These are phyloP conservation scores for Neria commutata DNA, from an alignment of 2,888 invertebrate species.

Conservation along the genomic window DNA sequence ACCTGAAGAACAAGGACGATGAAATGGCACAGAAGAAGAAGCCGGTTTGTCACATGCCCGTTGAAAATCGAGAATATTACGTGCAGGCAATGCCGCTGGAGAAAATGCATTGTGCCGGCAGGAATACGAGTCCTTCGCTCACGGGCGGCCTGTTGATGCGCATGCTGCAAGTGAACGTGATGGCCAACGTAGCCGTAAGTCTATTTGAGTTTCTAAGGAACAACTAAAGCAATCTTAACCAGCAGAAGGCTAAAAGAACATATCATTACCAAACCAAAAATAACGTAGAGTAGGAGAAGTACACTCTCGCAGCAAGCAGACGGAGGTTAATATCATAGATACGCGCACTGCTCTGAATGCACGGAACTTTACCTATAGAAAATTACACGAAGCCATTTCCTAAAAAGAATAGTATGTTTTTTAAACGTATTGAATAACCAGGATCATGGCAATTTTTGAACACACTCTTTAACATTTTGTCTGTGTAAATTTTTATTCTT, in stretches of 20 bases:
- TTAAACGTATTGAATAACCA: not conserved
- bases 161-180: constrained; percentile 55
- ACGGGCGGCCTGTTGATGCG: constrained; percentile 53
- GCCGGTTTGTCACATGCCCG: constrained; percentile 79
- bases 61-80: constrained; percentile 82
- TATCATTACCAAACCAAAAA: not conserved
- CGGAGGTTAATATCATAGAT: constrained; percentile 36
- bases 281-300: not conserved
- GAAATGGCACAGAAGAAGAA: constrained; percentile 88
- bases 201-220: constrained; percentile 47
- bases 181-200: constrained; percentile 48
- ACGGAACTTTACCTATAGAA: not conserved
- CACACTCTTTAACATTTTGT: not conserved
- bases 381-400: not conserved
- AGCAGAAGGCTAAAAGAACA: not conserved
- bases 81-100: constrained; percentile 82
- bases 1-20: constrained; percentile 80
- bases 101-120: constrained; percentile 82
- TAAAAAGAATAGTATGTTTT: too few species aligned
- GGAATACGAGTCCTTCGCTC: constrained; percentile 60
- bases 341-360: constrained; percentile 26
- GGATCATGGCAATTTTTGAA: too few species aligned
- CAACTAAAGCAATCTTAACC: constrained; percentile 39
- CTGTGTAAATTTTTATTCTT: not conserved
- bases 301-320: not conserved